Base-by-base conservation (phyloP, 1,140 invertebrate species). In the Chymomyza costata region DNA sequence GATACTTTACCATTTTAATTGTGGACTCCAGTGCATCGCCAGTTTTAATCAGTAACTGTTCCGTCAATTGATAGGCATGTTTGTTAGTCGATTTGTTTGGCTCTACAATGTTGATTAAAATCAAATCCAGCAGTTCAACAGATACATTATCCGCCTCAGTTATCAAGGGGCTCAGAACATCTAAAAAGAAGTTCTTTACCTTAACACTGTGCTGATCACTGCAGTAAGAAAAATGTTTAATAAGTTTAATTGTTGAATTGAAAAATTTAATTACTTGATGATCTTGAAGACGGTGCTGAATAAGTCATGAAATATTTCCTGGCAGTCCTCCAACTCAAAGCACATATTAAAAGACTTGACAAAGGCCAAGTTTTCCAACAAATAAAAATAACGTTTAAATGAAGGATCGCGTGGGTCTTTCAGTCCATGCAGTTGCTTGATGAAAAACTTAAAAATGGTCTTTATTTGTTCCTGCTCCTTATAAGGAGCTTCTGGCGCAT, bases 341-440 rank as follows among this genome's bases (percentile, higher is more conserved):
- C 97, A 99, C 92, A 99, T 98, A 86, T 98, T 98, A 86, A 99
- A 99, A 0, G 96, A 97, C 85, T 99, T 99, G 14, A 98, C 97
- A 87, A 97, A 99, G 6, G 97, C 96, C 55, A 99, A 89, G 87
- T 98, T 99, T 88, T 98, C 94, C 52, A 96, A 87, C 35, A 95
- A 87, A 87, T 99, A 99, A 87, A 99, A 99, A 85, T 99, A 99
- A 63, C 97, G 89, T 86, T 99, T 99, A 85, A 99, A 99, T 1
- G 96, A 96, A 15, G 97, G 95, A 87, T 98, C 95, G 86, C 98
- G 97, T 0, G 97, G 96, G 88, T 99, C 97, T 83, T 95, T 94
- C 6, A 99, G 88, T 7, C 97, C 97, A 63, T 93, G 90, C 41
- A 99, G 86, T 87, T 99, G 97, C 78, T 95, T 94, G 59, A 98